Evolutionary conservation across 2,113 vertebrate genomes (phyloP), one percentile per base, ranked within the genome.

Genomic region (Amphiprion ocellaris): DNA sequence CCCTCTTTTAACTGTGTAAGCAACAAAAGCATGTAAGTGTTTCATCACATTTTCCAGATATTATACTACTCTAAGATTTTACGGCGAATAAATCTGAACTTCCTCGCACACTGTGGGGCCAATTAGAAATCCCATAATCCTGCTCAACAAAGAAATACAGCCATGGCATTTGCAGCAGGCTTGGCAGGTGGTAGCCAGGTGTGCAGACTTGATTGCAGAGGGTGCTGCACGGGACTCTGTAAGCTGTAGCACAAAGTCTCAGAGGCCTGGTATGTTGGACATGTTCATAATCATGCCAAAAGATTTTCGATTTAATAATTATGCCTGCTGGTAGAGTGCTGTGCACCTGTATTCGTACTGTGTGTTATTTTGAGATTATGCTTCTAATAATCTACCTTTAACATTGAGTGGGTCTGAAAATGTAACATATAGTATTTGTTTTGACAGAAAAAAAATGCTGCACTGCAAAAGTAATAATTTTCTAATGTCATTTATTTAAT

Each of bases 41-140:
- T 74, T 72, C 19, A 69, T 62, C 65, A 64, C 17, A 66, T 75
- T 73, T 69, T 37, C 16, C 30, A 33, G 5, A 44, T 62, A 60
- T 77, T 73, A 58, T 52, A 19, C 69, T 46, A 56, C 49, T 77
- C 46, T 52, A 9, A 28, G 21, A 67, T 37, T 21, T 54, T 70
- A 30, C 11, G 44, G 16, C 17, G 74, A 74, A 69, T 16, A 69
- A 62, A 76, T 60, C 23, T 47, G n/a, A 83, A 61, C 77, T 84
- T 39, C 41, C 56, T 41, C 15, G 47, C 69, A 64, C 64, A 75
- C 58, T 23, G 49, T 81, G 56, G 77, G 77, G 84, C 86, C 80
- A 93, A 92, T 93, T 91, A 91, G 63, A 93, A 90, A 83, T 74
- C 83, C 79, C 87, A 60, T 79, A 87, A 88, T 90, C 87, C 90